These are phyloP conservation scores for Nannoperca australis DNA, from an alignment of 2,797 vertebrate species.

Conservation along the genomic window DNA sequence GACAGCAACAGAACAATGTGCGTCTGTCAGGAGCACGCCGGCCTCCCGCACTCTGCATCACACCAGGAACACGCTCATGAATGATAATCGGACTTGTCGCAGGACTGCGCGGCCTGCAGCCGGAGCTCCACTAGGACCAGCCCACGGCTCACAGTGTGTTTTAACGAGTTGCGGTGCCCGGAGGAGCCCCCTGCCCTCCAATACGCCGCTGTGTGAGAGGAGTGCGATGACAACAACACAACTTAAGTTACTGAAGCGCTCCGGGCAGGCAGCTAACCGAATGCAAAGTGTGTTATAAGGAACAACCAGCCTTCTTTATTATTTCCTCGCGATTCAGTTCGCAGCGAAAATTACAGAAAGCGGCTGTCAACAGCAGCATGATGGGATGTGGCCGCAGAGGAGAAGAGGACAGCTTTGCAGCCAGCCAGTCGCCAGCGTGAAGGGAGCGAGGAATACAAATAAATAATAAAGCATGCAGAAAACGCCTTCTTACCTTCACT, in stretches of 20 bases:
- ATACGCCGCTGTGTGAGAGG: not conserved
- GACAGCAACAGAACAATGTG: constrained; percentile 52
- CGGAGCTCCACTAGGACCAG: not conserved
- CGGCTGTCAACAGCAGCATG: not conserved
- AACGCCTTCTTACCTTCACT: constrained; percentile 80
- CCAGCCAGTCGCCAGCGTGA: not conserved
- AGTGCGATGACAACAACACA: constrained; percentile 16
- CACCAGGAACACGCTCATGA: constrained; percentile 11
- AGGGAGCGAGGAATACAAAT: not conserved
- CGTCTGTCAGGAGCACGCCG: constrained; percentile 35
- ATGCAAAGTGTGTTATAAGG: not conserved
- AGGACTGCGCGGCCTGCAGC: constrained; percentile 29
- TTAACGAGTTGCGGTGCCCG: not conserved
- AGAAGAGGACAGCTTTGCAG: not conserved
- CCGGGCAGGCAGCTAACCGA: not conserved
- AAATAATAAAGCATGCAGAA: constrained; percentile 18
- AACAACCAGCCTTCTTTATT: too few species aligned
- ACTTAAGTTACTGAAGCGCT: constrained; percentile 10
- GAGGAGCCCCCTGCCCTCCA: not conserved
- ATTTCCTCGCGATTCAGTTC: not conserved
- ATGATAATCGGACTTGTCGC: constrained; percentile 36
- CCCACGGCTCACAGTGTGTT: not conserved
- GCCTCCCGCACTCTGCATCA: constrained; percentile 32
- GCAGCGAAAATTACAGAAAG: too few species aligned
- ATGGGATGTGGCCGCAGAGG: constrained; percentile 9